Base-by-base conservation (phyloP, 2,797 vertebrate genomes). In the Calcarius lapponicus region DNA sequence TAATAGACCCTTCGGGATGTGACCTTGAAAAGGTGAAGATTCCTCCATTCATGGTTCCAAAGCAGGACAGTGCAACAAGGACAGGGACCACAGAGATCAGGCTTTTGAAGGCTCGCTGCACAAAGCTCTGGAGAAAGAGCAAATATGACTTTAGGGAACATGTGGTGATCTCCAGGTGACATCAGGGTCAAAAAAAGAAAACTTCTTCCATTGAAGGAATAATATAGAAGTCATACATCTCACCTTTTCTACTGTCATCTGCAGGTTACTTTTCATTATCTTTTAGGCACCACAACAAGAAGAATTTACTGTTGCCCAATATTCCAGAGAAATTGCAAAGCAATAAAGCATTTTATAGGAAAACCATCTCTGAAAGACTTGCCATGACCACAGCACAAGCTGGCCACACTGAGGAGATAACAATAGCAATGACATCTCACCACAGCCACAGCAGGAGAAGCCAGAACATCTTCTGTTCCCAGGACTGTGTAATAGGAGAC, bases 361-460 rank as follows among this genome's bases (percentile, higher is more conserved):
- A 93, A 94, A 65, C 6, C 31, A 20, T 31, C 25, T 62, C 43
- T 13, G 11, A 80, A 74, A 80, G 38, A 5, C 36, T 36, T 88
- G 65, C 26, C n/a, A 16, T 28, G 32, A 45, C 17, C 19, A 32
- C 47, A 58, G 42, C 43, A 54, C 14, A 85, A 84, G 26, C 47
- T 50, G 36, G 67, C 38, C 40, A n/a, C 58, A 24, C 28, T 10
- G 11, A 60, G 67, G 72, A 54, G 61, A 8, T 36, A 65, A 61
- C 3, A 1, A 11, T 2, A 53, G 19, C 47, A 38, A 24, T 45
- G 26, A 42, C 9, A 4, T 92, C 96, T 97, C 75, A 98, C 98
- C 97, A 98, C 97, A 87, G 98, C 98, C n/a, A 98, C 98, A 42
- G 98, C 98, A 84, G 96, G 94, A 80, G 97, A 98, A 67, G 95